These are phyloP conservation scores for Orcinus orca DNA, from an alignment of 2,113 vertebrate species.

Conservation along the genomic window DNA sequence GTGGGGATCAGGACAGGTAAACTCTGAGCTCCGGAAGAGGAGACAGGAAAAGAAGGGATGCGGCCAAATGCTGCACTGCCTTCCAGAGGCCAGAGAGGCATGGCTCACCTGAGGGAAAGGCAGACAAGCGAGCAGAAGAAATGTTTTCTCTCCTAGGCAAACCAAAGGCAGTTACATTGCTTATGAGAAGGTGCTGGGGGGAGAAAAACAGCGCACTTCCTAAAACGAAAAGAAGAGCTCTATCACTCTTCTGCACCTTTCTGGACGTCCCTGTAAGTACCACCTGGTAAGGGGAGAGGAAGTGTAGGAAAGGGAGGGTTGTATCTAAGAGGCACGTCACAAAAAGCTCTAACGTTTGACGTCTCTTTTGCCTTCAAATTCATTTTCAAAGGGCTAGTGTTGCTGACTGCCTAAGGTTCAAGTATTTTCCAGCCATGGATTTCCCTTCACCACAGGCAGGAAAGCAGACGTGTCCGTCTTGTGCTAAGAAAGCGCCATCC, in stretches of 20 bases:
- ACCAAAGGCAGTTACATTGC: background rate
- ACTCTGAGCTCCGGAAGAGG: background rate
- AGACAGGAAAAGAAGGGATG: no score
- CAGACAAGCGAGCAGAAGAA: background rate
- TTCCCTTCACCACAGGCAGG: background rate
- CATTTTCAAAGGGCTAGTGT: background rate
- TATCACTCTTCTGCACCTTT: background rate
- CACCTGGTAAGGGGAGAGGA: background rate
- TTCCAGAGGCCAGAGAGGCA: background rate
- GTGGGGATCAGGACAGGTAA: background rate
- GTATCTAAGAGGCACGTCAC: background rate
- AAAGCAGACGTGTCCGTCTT: accelerated
- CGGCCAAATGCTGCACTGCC: no score
- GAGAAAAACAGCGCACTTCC: background rate
- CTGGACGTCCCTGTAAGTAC: background rate
- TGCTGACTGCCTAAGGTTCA: background rate
- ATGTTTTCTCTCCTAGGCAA: background rate
- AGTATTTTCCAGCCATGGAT: background rate
- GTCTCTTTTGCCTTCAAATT: background rate
- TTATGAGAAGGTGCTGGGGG: background rate
- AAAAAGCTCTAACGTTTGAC: background rate
- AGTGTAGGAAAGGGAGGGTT: background rate
- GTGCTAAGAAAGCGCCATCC: background rate
- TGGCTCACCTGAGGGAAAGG: no score
- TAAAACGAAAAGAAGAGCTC: background rate